phyloP scores from a whole-genome alignment of 2,797 vertebrate species.

The Paedocypris micromegethes region DNA sequence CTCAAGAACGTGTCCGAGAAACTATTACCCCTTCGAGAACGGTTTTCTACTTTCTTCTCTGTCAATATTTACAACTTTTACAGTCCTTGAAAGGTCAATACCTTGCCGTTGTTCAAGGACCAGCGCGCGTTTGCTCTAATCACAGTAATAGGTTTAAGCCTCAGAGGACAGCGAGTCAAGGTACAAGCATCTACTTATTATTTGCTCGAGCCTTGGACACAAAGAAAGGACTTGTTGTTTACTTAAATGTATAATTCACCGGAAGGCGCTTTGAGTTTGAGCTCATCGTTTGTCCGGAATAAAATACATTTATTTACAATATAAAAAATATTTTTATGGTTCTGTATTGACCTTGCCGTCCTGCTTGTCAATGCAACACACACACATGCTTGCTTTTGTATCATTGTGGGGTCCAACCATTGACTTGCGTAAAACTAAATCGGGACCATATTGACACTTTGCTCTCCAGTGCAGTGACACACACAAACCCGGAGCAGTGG shows the following conservation, averaged over 20 bases:
- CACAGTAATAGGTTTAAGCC: constrained; percentile 30
- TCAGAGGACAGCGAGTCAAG: constrained; percentile 8
- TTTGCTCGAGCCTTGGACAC: constrained; percentile 5
- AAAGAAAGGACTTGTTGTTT: not conserved
- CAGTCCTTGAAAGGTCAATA: constrained; percentile 33
- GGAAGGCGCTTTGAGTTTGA: not conserved
- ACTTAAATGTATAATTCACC: not conserved
- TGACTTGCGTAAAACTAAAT: too few relatives aligned
- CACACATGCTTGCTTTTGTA: too few relatives aligned
- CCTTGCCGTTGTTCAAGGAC: constrained; percentile 29
- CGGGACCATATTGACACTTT: too few relatives aligned
- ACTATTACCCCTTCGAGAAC: not conserved
- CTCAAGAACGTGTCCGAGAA: not conserved
- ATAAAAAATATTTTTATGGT: too few relatives aligned
- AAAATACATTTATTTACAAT: too few relatives aligned
- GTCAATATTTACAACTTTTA: constrained; percentile 4
- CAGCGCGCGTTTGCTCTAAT: constrained; percentile 17
- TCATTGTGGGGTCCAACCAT: too few relatives aligned
- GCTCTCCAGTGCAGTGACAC: too few relatives aligned
- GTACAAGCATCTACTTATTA: constrained; percentile 1
- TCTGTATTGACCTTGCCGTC: too few relatives aligned
- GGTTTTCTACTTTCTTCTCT: too few relatives aligned
- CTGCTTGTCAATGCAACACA: too few relatives aligned
- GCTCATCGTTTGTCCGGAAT: too few relatives aligned
- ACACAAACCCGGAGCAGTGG: too few relatives aligned